Evolutionary conservation across 1,140 invertebrate species (phyloP), one percentile per base, ranked within the genome.

Genomic region (Ericerus pela): DNA sequence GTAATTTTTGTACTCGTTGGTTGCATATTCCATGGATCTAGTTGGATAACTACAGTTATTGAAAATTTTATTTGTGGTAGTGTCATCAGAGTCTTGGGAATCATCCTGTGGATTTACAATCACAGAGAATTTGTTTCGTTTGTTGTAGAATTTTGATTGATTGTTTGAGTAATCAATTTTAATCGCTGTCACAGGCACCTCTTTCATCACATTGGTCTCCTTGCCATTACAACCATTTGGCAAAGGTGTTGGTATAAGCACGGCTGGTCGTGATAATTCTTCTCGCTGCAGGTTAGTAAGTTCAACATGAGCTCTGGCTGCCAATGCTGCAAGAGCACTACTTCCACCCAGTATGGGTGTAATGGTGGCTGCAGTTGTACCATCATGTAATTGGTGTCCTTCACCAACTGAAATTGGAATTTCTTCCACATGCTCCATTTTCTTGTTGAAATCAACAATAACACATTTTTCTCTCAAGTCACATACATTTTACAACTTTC

Each of bases 1-100:
- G 75, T 55, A 75, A 37, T 55, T 33, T 3, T 27, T 14, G 26
- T 47, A 47, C 2, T 47, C 41, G 41, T 47, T 47, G 20, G 10
- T 18, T 10, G 20, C 22, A 47, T 47, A 18, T 3, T 24, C 41
- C 41, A 47, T 47, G 3, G 41, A 47, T 22, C 41, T 24, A 3
- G 41, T 24, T 8, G 20, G 22, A 22, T 5, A 18, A 3, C 20
- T 24, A 47, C 26, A 24, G 26, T 47, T 47, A n/a, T n/a, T n/a
- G 2, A 24, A 47, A 12, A 47, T 24, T 47, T 47, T 47, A 47
- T 47, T 24, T 5, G 41, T 24, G 14, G 20, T 14, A 3, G 26
- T 28, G 52, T 33, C 41, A 38, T 26, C 29, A 26, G 38, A 22
- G 1, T 10, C 11, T 31, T 22, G n/a, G 51, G 51, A 16, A n/a